phyloP scores from a whole-genome alignment of 2,888 invertebrate genomes.

The Philonicus albiceps region DNA sequence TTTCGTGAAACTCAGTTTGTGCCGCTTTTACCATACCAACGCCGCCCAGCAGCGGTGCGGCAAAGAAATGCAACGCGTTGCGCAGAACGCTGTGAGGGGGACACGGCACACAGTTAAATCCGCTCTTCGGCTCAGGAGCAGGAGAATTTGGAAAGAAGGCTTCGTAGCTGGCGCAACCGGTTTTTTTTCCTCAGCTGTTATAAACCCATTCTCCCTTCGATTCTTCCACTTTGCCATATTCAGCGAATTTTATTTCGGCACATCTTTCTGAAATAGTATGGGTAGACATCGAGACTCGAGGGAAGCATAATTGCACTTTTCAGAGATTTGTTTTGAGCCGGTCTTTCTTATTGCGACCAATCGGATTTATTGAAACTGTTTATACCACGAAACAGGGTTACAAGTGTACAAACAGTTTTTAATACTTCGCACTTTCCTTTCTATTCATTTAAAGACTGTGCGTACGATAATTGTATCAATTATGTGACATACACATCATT shows the following conservation, averaged over 20 bases:
- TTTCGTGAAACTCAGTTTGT: neutral
- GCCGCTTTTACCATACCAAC: neutral
- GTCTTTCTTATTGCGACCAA: neutral
- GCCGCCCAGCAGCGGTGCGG: too few species aligned
- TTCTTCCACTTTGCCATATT: neutral
- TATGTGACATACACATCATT: too few species aligned
- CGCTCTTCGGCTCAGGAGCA: neutral
- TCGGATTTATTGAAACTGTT: neutral
- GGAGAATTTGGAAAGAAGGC: neutral
- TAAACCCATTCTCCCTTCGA: neutral
- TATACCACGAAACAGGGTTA: neutral
- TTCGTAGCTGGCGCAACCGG: neutral
- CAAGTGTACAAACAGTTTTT: neutral
- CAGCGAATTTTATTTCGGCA: neutral
- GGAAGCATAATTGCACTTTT: neutral
- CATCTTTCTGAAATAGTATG: neutral
- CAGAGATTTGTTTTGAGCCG: conserved; percentile 33
- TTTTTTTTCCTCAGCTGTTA: neutral
- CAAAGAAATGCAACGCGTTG: neutral
- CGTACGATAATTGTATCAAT: too few species aligned
- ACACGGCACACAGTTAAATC: neutral
- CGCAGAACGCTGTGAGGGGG: neutral
- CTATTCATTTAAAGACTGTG: too few species aligned
- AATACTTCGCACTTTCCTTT: neutral
- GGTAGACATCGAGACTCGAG: neutral